phyloP scores from a whole-genome alignment of 2,888 invertebrate genomes.

The Andricus quercusramuli region DNA sequence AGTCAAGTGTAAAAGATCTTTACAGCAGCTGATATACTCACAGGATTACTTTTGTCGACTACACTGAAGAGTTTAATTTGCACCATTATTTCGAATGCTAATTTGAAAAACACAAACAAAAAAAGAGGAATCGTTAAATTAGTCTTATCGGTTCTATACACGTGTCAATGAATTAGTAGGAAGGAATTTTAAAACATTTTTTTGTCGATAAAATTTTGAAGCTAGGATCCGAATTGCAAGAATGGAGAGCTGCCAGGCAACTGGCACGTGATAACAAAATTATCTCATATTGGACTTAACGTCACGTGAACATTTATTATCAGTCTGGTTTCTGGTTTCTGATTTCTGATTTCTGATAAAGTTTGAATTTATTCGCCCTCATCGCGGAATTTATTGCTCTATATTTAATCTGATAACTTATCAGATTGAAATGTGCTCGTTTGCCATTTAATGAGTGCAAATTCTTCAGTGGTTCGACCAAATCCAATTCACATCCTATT shows the following conservation, averaged over 20 bases:
- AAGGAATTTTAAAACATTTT: neutral
- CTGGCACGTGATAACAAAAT: conserved; percentile 66
- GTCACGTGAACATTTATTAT: conserved; percentile 64
- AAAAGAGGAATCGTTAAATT: neutral
- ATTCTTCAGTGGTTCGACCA: neutral
- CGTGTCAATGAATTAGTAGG: neutral
- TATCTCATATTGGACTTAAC: conserved; percentile 64
- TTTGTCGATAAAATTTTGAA: conserved; percentile 15
- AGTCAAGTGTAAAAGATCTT: conserved; percentile 23
- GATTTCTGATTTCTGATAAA: conserved; percentile 63
- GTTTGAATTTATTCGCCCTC: conserved; percentile 49
- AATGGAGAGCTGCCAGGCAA: conserved; percentile 62
- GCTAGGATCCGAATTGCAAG: conserved; percentile 44
- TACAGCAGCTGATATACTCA: conserved; percentile 59
- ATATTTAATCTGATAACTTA: conserved; percentile 21
- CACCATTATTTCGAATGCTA: conserved; percentile 62
- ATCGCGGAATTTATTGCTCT: conserved; percentile 14
- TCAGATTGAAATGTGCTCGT: neutral
- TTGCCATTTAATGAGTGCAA: conserved; percentile 14
- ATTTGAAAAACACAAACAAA: neutral
- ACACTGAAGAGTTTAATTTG: conserved; percentile 71
- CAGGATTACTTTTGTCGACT: conserved; percentile 68
- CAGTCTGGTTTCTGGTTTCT: conserved; percentile 52
- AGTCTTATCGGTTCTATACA: conserved; percentile 35
- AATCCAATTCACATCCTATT: neutral